These are phyloP conservation scores for Styela plicata DNA, from an alignment of 23 tunicate species.

Conservation along the genomic window DNA sequence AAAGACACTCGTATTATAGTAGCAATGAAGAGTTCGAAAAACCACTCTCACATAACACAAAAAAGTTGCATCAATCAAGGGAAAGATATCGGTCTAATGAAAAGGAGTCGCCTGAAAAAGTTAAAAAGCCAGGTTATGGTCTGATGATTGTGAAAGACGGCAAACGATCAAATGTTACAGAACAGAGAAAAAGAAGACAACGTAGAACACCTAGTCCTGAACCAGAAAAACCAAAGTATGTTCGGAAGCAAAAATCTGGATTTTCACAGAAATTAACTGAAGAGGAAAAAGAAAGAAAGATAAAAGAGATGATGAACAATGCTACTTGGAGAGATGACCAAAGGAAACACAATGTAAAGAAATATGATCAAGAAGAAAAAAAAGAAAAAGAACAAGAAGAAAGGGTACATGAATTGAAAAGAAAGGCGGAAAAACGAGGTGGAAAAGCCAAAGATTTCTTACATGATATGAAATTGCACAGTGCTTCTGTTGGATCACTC, in stretches of 20 bases:
- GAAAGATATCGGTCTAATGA: neutral
- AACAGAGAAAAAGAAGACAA: neutral
- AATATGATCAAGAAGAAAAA: constrained; percentile 45
- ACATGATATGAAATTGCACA: constrained; percentile 77
- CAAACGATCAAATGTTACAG: neutral
- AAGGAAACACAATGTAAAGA: constrained; percentile 53
- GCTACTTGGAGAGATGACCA: constrained; percentile 74
- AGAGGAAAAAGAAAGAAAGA: constrained; percentile 66
- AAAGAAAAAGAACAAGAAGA: constrained; percentile 51
- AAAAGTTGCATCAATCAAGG: neutral
- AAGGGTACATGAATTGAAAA: constrained; percentile 28
- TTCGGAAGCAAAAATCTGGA: constrained; percentile 53
- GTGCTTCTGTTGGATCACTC: constrained; percentile 53
- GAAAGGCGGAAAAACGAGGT: constrained; percentile 26
- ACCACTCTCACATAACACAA: neutral
- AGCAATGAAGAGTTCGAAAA: neutral
- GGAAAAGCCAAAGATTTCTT: constrained; percentile 77
- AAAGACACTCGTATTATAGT: neutral
- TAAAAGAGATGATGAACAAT: constrained; percentile 82
- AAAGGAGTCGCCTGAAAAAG: neutral
- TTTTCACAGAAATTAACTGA: constrained; percentile 55
- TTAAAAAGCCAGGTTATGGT: constrained; percentile 15
- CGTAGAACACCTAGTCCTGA: constrained; percentile 42
- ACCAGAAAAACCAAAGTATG: constrained; percentile 44
- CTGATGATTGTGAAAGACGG: constrained; percentile 16